phyloP scores from a whole-genome alignment of 2,888 invertebrate species.

The Eupithecia vulgata region DNA sequence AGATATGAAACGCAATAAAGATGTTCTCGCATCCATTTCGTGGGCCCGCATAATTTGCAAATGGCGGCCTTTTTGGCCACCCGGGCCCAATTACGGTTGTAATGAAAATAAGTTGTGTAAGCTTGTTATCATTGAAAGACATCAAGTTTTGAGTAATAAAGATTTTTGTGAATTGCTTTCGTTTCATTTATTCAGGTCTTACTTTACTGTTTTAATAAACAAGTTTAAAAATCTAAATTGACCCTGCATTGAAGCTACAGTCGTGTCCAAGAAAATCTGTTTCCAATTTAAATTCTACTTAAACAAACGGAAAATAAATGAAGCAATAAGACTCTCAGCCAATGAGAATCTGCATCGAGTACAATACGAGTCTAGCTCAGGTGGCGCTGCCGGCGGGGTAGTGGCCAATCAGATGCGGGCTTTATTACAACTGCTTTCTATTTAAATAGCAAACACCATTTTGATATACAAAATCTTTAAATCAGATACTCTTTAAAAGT shows the following conservation, averaged over 20 bases:
- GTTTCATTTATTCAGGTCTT: neutral
- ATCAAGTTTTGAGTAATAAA: neutral
- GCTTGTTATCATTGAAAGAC: slow-evolving; percentile 1
- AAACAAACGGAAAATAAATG: neutral
- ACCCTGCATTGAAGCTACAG: neutral
- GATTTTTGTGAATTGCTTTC: too few relatives aligned
- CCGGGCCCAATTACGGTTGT: neutral
- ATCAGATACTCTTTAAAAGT: neutral
- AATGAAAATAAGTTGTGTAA: neutral
- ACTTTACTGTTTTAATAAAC: neutral
- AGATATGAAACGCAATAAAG: slow-evolving; percentile 8
- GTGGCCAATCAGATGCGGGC: neutral
- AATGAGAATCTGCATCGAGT: neutral
- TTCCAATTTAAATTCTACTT: slow-evolving; percentile 3
- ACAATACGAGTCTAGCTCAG: neutral
- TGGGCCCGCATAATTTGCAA: slow-evolving; percentile 8
- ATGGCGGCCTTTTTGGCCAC: neutral
- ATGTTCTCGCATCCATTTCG: slow-evolving; percentile 5
- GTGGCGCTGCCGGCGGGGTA: neutral
- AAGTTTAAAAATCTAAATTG: neutral
- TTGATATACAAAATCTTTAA: neutral
- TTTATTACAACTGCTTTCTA: neutral
- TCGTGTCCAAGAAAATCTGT: neutral
- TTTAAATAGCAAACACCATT: neutral
- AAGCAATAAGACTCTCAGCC: slow-evolving; percentile 1